Evolutionary conservation across 2,113 vertebrate genomes (phyloP).

Genomic region (Plotosus lineatus): DNA sequence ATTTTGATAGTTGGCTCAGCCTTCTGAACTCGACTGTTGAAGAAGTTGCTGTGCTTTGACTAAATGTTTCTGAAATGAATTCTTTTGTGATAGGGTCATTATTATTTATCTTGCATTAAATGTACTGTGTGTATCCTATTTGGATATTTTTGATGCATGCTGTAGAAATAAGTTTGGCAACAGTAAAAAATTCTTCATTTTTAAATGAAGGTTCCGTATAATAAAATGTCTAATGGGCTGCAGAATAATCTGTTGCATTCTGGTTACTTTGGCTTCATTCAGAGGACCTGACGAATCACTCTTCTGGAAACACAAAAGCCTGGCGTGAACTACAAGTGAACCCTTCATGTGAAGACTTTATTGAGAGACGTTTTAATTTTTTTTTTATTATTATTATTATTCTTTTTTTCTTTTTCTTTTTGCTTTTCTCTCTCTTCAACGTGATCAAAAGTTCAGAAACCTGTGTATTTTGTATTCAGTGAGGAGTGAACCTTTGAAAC

Average conservation of each 20-base stretch:
- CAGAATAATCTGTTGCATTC: slow-evolving; percentile 3
- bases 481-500: slow-evolving; percentile 75
- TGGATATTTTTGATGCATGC: neutral
- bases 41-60: neutral
- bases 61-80: neutral
- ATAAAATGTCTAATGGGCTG: neutral
- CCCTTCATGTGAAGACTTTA: slow-evolving; percentile 74
- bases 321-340: slow-evolving; percentile 78
- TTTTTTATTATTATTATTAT: too few relatives aligned
- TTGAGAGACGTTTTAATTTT: slow-evolving; percentile 71
- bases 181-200: neutral
- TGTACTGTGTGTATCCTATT: neutral
- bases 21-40: neutral
- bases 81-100: neutral
- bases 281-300: slow-evolving; percentile 8
- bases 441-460: slow-evolving; percentile 78
- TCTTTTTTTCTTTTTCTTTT: slow-evolving; percentile 64
- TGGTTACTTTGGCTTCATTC: neutral
- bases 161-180: neutral
- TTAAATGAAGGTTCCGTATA: neutral
- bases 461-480: slow-evolving; percentile 76
- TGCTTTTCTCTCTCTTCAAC: slow-evolving; percentile 65
- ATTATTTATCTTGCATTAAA: neutral
- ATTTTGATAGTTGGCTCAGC: neutral
- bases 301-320: slow-evolving; percentile 50